Conservation (phyloP, 2,113 vertebrate species). For the Perca fluviatilis region DNA sequence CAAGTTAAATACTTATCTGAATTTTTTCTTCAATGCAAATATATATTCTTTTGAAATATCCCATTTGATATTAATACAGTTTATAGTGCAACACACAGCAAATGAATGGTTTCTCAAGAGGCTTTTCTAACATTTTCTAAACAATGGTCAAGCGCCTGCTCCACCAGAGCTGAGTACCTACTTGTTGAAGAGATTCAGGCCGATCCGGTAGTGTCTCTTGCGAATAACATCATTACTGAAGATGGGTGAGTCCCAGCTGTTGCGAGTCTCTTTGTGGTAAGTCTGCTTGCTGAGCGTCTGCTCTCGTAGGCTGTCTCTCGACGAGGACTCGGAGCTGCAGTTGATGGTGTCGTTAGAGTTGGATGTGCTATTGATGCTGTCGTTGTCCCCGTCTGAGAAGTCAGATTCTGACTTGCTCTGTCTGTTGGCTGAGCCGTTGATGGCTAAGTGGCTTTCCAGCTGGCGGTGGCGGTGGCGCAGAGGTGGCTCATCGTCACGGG, state of each 20-base stretch:
- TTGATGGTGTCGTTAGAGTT: slow-evolving; percentile 99
- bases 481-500: slow-evolving; percentile 90
- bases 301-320: slow-evolving; percentile 94
- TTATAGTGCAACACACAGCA: neutral
- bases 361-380: slow-evolving; percentile 98
- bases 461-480: slow-evolving; percentile 89
- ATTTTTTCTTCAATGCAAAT: neutral
- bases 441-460: slow-evolving; percentile 92
- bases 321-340: slow-evolving; percentile 97
- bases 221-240: slow-evolving; percentile 98
- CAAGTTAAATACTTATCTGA: too few relatives aligned
- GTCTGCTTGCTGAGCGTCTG: slow-evolving; percentile 97
- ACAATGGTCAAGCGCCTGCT: slow-evolving; percentile 20
- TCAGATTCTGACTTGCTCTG: slow-evolving; percentile 98
- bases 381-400: slow-evolving; percentile 97
- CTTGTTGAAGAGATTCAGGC: slow-evolving; percentile 99
- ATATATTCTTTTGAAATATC: neutral
- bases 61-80: slow-evolving; percentile 5
- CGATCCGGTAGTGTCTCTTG: slow-evolving; percentile 97
- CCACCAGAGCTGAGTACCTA: slow-evolving; percentile 82
- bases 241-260: slow-evolving; percentile 99
- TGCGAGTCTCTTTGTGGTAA: slow-evolving; percentile 98
- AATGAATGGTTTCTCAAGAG: neutral
- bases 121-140: slow-evolving; percentile 12
- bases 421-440: slow-evolving; percentile 93